Percentiles rank a stretch among this genome's conserved stretches.
Conservation (phyloP, 2,888 invertebrate genomes). For the Chloromyia formosa region DNA sequence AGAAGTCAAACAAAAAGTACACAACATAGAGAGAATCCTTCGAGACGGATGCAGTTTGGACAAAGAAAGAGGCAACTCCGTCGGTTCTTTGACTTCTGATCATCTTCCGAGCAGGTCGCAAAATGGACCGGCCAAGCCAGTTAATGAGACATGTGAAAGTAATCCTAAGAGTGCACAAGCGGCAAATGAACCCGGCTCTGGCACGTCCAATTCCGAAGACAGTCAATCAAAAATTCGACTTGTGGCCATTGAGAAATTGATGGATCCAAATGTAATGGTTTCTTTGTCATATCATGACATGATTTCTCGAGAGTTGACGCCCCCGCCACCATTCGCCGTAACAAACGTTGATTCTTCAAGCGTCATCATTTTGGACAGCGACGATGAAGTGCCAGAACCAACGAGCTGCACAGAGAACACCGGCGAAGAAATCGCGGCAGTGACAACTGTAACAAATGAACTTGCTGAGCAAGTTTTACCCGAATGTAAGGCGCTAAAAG, state of each 20-base stretch:
- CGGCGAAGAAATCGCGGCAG: too few species aligned
- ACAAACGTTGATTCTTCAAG: too few species aligned
- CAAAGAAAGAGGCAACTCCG: too few species aligned
- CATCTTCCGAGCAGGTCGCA: background rate
- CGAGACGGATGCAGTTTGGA: slow-evolving; percentile 11
- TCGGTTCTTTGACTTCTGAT: background rate
- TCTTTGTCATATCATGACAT: too few species aligned
- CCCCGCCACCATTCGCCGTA: too few species aligned
- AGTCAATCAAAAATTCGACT: slow-evolving; percentile 41
- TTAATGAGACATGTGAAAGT: background rate
- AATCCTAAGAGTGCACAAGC: too few species aligned
- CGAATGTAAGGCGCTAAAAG: background rate
- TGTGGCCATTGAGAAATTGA: slow-evolving; percentile 48
- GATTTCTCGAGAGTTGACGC: too few species aligned
- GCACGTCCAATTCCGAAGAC: too few species aligned
- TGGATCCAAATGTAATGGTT: slow-evolving; percentile 47
- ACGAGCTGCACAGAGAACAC: too few species aligned
- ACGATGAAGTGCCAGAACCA: slow-evolving; percentile 23
- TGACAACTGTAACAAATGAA: background rate
- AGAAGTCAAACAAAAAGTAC: slow-evolving; percentile 29
- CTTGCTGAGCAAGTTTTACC: background rate
- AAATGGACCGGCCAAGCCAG: background rate
- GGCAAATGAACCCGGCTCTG: too few species aligned
- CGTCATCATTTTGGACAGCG: slow-evolving; percentile 46
- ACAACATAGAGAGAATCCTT: background rate